phyloP scores from a whole-genome alignment of 2,113 vertebrate genomes.

The Talpa occidentalis region DNA sequence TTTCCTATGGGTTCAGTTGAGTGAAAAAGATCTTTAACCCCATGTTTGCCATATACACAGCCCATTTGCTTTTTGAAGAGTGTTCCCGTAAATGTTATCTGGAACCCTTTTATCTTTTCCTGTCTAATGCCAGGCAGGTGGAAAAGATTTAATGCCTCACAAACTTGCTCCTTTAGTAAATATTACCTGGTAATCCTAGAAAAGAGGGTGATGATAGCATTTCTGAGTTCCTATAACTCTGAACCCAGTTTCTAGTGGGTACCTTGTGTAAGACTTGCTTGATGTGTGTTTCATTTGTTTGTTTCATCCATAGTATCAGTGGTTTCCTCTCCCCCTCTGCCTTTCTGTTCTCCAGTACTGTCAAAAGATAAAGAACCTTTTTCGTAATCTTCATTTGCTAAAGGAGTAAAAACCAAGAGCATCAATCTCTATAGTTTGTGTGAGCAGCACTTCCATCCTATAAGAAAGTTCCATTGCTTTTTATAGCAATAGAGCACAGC shows the following conservation, averaged over 20 bases:
- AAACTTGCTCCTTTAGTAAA: constrained; percentile 71
- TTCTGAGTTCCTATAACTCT: constrained; percentile 50
- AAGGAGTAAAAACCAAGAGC: constrained; percentile 65
- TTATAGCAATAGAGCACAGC: constrained; percentile 23
- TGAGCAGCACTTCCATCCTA: constrained; percentile 59
- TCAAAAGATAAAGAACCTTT: constrained; percentile 62
- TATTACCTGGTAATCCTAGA: constrained; percentile 67
- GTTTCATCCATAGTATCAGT: constrained; percentile 52
- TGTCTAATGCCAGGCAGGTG: constrained; percentile 22
- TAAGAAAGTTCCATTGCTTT: constrained; percentile 44
- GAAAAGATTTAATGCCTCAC: constrained; percentile 66
- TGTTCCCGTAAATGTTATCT: constrained; percentile 55
- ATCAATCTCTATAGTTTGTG: constrained; percentile 77
- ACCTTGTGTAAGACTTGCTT: constrained; percentile 72
- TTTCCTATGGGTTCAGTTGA: constrained; percentile 40
- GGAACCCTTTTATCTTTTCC: constrained; percentile 45
- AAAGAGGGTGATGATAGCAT: constrained; percentile 33
- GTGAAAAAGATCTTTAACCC: constrained; percentile 63
- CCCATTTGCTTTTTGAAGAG: constrained; percentile 19
- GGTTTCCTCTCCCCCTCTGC: constrained; percentile 57
- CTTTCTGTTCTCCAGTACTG: neutral
- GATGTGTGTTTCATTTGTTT: constrained; percentile 70
- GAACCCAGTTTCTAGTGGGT: constrained; percentile 65
- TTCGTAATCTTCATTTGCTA: constrained; percentile 46
- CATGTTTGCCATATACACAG: constrained; percentile 55